Evolutionary conservation across 2,113 vertebrate species (phyloP), one percentile per base, ranked within the genome.

Genomic region (Drymodes brunneopygia): DNA sequence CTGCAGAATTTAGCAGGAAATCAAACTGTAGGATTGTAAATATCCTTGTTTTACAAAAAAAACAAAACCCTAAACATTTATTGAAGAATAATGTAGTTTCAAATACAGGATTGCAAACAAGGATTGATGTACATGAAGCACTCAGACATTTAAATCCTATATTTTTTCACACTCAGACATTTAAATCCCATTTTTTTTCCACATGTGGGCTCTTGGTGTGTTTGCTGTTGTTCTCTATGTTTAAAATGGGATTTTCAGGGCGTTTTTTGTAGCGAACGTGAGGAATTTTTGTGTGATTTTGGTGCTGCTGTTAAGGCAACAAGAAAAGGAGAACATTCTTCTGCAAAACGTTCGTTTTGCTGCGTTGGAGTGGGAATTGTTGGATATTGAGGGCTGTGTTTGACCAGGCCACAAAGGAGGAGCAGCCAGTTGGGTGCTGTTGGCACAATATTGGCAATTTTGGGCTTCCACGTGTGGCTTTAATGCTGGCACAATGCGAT

Each of bases 391-490:
- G 10, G 45, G 45, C 84, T 74, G 78, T 17, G 45, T 91, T 94
- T 92, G 89, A 90, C 69, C 69, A 58, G 44, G 83, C 84, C 10
- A 62, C 93, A 94, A 66, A 96, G 94, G 89, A 83, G 92, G 94
- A 95, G 92, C 94, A 88, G 87, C 56, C 87, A 77, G n/a, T 85
- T 92, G 35, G 85, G 71, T 64, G 82, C 7, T 98, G 97, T 98
- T 98, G 94, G 94, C 97, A 98, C 96, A 98, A 94, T 96, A 94
- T 82, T 88, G 97, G 81, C 95, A 97, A 97, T 96, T 38, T 94
- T 80, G 96, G 92, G 22, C 27, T 77, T 44, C 69, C 57, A 92
- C 23, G 60, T 56, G 95, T 57, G 95, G 96, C 42, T 42, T 42
- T 42, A 42, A 73, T 85, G 95, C 81, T 73, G 96, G 95, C 97